Base-by-base conservation (phyloP, 1,140 invertebrate species). In the Asobara japonica region DNA sequence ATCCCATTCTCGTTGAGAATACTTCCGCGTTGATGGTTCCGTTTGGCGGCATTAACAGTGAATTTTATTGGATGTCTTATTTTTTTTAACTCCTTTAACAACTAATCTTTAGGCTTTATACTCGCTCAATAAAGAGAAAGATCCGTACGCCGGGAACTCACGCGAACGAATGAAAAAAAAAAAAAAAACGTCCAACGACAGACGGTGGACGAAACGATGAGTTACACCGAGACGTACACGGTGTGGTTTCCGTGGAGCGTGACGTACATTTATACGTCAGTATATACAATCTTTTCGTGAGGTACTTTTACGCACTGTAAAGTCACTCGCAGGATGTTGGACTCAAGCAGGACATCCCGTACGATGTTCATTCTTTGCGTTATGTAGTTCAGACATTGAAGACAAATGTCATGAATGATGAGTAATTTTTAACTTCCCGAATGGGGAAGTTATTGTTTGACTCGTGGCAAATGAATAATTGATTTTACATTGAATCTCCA, bases 301-400 rank as follows among this genome's bases (percentile, higher is more conserved):
- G 30, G 38, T 72, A 60, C 72, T 70, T 76, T 76, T 72, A 77
- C 67, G 67, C 60, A 51, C 66, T 13, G 11, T 67, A 65, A 74
- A 76, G 70, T 77, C 64, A 75, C 69, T 65, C 36, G 74, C 79
- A 82, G 82, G 84, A 85, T 82, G 79, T 72, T 30, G 25, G 77
- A 68, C 74, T 62, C 75, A 78, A 48, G 70, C 82, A 83, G 82
- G 83, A 85, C 76, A 78, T 82, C 79, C 79, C 76, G 77, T 80
- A 67, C 77, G 76, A 78, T 30, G 71, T 3, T 68, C 77, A 78
- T 76, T 75, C 77, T 64, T 69, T 10, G 51, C 48, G 64, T 22
- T 70, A 29, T 69, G 56, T 60, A 29, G 60, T 62, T 31, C 60
- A 62, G 29, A 31, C 29, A 62, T 7, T 56, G 20, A 31, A 66